Evolutionary conservation across 92 coral and sea anemone genomes (phyloP).

Genomic region (Phenganax stokvisi): DNA sequence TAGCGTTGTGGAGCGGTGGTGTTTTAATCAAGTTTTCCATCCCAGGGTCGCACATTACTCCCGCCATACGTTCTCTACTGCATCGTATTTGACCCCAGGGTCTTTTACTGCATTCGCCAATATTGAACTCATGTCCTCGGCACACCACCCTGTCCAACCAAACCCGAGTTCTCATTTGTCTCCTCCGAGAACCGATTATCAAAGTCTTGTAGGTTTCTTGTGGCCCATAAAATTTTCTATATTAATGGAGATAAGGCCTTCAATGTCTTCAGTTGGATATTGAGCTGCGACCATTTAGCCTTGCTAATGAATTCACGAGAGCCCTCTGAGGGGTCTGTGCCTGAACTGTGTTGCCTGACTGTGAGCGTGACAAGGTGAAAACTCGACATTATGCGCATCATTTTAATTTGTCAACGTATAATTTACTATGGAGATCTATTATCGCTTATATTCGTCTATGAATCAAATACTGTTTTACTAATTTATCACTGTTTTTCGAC

Average conservation of each 20-base stretch:
- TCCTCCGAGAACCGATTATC: not conserved
- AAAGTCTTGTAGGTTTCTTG: not conserved
- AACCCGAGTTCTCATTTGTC: conserved; percentile 13
- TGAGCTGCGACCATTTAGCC: too few species aligned
- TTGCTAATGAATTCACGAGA: too few species aligned
- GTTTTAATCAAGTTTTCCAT: conserved; percentile 41
- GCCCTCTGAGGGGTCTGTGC: too few species aligned
- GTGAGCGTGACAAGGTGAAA: too few species aligned
- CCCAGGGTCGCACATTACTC: conserved; percentile 62
- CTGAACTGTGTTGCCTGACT: too few species aligned
- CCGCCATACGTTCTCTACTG: conserved; percentile 55
- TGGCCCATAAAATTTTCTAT: conserved; percentile 15
- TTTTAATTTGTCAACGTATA: too few species aligned
- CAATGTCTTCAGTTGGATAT: not conserved
- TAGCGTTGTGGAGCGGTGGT: conserved; percentile 57
- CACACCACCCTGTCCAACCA: conserved; percentile 74
- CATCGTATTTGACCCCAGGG: conserved; percentile 73
- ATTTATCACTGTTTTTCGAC: too few species aligned
- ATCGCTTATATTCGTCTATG: too few species aligned
- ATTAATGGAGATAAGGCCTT: not conserved
- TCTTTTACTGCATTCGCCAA: conserved; percentile 44
- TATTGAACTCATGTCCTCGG: conserved; percentile 60
- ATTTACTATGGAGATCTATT: too few species aligned
- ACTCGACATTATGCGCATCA: too few species aligned
- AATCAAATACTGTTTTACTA: too few species aligned